phyloP scores from a whole-genome alignment of 2,888 invertebrate genomes.

The Campoletis raptor region DNA sequence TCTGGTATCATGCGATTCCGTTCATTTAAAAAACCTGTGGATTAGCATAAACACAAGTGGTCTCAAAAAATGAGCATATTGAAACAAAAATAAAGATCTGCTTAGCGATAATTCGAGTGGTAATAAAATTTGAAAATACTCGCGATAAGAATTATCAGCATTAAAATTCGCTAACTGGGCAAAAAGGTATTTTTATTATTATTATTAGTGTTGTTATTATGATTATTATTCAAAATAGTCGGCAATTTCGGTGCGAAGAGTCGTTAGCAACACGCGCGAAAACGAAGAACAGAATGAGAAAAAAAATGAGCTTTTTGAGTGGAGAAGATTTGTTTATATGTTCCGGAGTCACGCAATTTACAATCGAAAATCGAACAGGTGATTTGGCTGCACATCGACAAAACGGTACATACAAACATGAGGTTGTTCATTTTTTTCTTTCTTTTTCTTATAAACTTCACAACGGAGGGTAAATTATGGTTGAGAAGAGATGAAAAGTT shows the following conservation, averaged over 20 bases:
- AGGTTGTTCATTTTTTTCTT: background rate
- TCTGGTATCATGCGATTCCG: background rate
- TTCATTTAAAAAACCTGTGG: background rate
- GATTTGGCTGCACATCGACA: conserved; percentile 26
- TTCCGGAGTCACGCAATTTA: conserved; percentile 36
- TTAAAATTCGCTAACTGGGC: background rate
- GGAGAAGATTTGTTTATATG: conserved; percentile 11
- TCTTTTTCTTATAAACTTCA: conserved; percentile 6
- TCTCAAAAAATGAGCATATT: background rate
- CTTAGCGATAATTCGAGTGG: background rate
- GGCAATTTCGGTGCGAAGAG: conserved; percentile 17
- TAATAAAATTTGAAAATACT: conserved; percentile 4
- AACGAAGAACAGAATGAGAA: background rate
- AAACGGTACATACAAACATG: conserved; percentile 27
- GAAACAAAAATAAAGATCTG: conserved; percentile 2
- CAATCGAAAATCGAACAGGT: conserved; percentile 33
- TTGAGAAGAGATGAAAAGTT: conserved; percentile 10
- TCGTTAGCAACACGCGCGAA: conserved; percentile 28
- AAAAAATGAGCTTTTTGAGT: background rate
- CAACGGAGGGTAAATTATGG: conserved; percentile 38
- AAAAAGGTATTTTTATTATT: background rate
- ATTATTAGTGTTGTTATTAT: conserved; percentile 1
- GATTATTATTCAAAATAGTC: background rate
- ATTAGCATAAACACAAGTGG: background rate
- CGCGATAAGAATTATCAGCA: conserved; percentile 8